Evolutionary conservation across 2,888 invertebrate genomes (phyloP), one percentile per base, ranked within the genome.

Genomic region (Hirtodrosophila alboralis): DNA sequence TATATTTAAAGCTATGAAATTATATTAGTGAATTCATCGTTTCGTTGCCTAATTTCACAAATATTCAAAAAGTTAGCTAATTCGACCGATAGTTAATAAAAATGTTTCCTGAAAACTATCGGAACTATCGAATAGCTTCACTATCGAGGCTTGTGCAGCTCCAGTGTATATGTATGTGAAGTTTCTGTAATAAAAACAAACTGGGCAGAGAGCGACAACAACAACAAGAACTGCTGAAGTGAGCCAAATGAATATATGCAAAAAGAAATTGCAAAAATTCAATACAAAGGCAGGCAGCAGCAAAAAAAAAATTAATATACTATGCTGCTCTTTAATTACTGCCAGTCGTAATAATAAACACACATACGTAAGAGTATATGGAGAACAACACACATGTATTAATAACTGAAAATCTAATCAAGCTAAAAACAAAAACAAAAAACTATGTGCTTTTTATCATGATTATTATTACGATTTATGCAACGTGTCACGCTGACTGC

Each of bases 401-500:
- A 34, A 43, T 43, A 60, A 44, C 31, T 60, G 14, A 49, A 61
- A 67, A 69, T 71, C 61, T 67, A 73, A 73, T 77, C 83, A 65
- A 62, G 54, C 38, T 16, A 31, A 47, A 33, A 52, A 57, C 30
- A 16, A 47, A 37, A 57, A 56, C 23, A 37, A 21, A n/a, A n/a
- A n/a, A n/a, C n/a, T 57, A 28, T 58, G 44, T 58, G 48, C 33
- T 43, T 68, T 80, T 79, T 78, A 72, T 78, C 84, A 68, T 59
- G 63, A 71, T 75, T 84, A 78, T 67, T 60, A 68, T 64, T 67
- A 78, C 54, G 64, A 84, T 66, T 86, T 76, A 80, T 88, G 89
- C 88, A 84, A 89, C 89, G 89, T 88, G 88, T 86, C 86, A 84
- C 52, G 51, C 60, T 75, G 62, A 37, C 75, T 62, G 53, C 41